These are phyloP conservation scores for Oreonectes daqikongensis DNA, from an alignment of 2,797 vertebrate genomes.

Conservation along the genomic window DNA sequence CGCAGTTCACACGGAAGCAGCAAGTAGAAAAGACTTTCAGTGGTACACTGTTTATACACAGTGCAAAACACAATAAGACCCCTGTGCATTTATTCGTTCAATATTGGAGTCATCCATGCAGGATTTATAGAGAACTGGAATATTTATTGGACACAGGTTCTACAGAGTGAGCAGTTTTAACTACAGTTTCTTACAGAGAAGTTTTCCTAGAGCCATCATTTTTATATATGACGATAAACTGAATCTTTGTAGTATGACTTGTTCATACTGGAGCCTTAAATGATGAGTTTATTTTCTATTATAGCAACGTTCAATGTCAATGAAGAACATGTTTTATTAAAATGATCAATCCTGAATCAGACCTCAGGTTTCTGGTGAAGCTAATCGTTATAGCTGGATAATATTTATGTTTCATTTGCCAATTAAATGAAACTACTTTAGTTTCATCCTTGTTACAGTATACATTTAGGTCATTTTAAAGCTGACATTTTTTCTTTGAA, in stretches of 20 bases:
- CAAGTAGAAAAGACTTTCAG: conserved; percentile 70
- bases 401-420: conserved; percentile 29
- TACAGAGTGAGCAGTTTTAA: background rate
- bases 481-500: background rate
- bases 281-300: conserved; percentile 19
- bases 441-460: background rate
- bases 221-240: background rate
- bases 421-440: conserved; percentile 10
- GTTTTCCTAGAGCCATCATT: background rate
- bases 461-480: conserved; percentile 2
- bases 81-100: background rate
- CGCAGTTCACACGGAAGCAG: conserved; percentile 81
- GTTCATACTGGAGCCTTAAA: conserved; percentile 43
- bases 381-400: background rate
- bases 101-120: background rate
- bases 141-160: background rate
- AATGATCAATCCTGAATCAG: background rate
- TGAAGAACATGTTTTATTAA: conserved; percentile 21
- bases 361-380: background rate
- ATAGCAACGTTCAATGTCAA: conserved; percentile 19
- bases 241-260: conserved; percentile 30
- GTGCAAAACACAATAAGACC: background rate
- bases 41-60: background rate
- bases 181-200: too few relatives aligned
- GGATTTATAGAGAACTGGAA: conserved; percentile 9